A percentile compares a stretch with the other conserved stretches of the same genome.
phyloP scores from a whole-genome alignment of 1,140 invertebrate species.

The Chrysomallon squamiferum region DNA sequence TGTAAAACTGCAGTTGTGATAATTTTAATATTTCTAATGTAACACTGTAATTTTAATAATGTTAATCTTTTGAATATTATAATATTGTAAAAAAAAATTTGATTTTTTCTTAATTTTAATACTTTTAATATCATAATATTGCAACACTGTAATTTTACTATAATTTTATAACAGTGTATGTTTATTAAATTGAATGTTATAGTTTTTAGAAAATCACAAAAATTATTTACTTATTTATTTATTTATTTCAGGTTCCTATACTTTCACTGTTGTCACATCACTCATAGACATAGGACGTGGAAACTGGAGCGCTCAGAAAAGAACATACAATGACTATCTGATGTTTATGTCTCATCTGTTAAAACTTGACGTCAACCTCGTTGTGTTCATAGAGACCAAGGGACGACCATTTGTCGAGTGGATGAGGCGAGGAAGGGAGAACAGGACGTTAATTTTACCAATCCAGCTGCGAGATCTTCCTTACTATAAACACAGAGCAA shows the following conservation, averaged over 20 bases:
- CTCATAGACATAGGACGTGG: constrained; percentile 26
- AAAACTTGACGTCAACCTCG: constrained; percentile 26
- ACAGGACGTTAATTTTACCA: constrained; percentile 8
- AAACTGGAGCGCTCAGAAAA: constrained; percentile 6
- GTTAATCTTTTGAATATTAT: too few relatives aligned
- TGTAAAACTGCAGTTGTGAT: too few relatives aligned
- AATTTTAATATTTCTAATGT: too few relatives aligned
- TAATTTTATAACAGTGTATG: too few relatives aligned
- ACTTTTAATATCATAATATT: too few relatives aligned
- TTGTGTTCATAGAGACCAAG: constrained; percentile 23
- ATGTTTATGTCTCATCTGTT: constrained; percentile 15
- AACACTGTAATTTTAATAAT: too few relatives aligned
- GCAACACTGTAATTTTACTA: too few relatives aligned
- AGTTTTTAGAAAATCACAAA: too few relatives aligned
- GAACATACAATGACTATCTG: constrained; percentile 20
- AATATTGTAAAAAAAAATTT: too few relatives aligned
- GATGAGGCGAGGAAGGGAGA: constrained; percentile 15
- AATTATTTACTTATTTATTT: too few relatives aligned
- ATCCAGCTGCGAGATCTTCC: not conserved
- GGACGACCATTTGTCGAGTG: constrained; percentile 14
- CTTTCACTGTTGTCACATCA: constrained; percentile 28
- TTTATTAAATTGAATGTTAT: too few relatives aligned
- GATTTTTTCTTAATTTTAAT: too few relatives aligned
- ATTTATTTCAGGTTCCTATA: constrained; percentile 18
- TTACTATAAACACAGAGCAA: constrained; percentile 15